Conservation (phyloP, 2,888 invertebrate genomes). For the Caenorhabditis zanzibari region DNA sequence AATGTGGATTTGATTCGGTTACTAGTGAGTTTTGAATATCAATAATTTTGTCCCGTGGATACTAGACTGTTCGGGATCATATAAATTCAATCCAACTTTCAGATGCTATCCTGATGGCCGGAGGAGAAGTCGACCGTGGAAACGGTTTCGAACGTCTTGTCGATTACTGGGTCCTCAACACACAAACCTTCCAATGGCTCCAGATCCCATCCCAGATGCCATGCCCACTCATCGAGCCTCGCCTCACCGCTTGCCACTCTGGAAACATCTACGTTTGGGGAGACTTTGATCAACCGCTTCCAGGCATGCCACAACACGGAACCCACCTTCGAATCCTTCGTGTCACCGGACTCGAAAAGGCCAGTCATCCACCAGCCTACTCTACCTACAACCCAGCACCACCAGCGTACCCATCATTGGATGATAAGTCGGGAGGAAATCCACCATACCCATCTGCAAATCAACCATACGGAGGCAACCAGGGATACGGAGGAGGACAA, state of each 20-base stretch:
- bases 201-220: slow-evolving; percentile 82
- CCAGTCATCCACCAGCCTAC: slow-evolving; percentile 68
- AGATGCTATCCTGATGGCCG: slow-evolving; percentile 82
- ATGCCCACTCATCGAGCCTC: slow-evolving; percentile 82
- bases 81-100: slow-evolving; percentile 9
- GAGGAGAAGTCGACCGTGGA: slow-evolving; percentile 82
- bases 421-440: slow-evolving; percentile 39
- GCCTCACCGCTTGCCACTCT: slow-evolving; percentile 80
- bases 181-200: slow-evolving; percentile 81
- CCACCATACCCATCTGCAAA: slow-evolving; percentile 44
- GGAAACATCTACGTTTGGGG: slow-evolving; percentile 83
- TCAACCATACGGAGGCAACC: not conserved
- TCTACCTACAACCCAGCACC: slow-evolving; percentile 58
- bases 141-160: slow-evolving; percentile 76
- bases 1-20: slow-evolving; percentile 81
- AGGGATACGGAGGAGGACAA: slow-evolving; percentile 20
- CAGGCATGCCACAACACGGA: slow-evolving; percentile 81
- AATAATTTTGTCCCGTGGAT: too few species aligned
- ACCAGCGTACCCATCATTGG: slow-evolving; percentile 69
- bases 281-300: slow-evolving; percentile 82
- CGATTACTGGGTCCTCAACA: slow-evolving; percentile 82
- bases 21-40: slow-evolving; percentile 65
- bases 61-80: too few species aligned
- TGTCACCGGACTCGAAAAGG: slow-evolving; percentile 70
- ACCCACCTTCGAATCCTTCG: slow-evolving; percentile 81